Evolutionary conservation across 2,113 vertebrate species (phyloP).

Genomic region (Junco hyemalis): DNA sequence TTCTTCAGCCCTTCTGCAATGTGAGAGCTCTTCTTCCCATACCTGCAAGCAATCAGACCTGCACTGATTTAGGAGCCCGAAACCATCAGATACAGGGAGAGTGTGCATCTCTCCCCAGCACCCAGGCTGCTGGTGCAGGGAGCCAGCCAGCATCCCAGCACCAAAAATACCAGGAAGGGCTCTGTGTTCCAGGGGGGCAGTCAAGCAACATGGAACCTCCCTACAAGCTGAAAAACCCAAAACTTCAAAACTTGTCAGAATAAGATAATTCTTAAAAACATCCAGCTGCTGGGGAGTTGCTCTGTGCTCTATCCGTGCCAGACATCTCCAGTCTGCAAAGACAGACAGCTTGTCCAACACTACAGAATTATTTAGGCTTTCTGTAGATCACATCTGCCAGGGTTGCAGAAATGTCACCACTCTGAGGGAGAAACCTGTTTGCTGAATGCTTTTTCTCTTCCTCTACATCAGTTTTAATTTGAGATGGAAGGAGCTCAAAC

Average conservation of each 20-base stretch:
- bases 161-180: not conserved
- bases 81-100: not conserved
- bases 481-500: not conserved
- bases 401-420: not conserved
- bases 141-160: not conserved
- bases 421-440: not conserved
- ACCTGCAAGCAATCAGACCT: rapidly evolving
- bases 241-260: not conserved
- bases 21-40: not conserved
- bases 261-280: not conserved
- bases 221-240: not conserved
- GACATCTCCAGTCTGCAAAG: not conserved
- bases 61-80: not conserved
- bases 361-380: not conserved
- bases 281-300: not conserved
- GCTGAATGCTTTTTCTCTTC: not conserved
- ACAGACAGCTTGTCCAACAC: rapidly evolving
- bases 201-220: not conserved
- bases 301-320: not conserved
- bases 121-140: not conserved
- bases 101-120: rapidly evolving
- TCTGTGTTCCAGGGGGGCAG: not conserved
- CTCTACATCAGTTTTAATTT: not conserved
- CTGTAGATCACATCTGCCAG: not conserved
- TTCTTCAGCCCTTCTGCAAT: not conserved